Base-by-base conservation (phyloP, 2,888 invertebrate genomes). In the Tenthredo mesomela region DNA sequence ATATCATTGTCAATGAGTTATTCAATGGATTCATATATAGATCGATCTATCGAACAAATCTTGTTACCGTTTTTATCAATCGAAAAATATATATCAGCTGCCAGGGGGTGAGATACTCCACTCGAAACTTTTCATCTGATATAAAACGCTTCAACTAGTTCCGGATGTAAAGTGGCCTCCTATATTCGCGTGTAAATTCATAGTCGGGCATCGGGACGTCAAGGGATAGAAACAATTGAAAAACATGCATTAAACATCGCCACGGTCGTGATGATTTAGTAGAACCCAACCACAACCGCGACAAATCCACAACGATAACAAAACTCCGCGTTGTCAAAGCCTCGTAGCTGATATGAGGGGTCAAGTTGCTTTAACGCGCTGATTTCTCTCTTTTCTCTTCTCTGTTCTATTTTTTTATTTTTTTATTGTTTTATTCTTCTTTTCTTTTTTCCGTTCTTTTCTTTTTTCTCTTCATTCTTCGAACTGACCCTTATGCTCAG, bases 191-290 rank as follows among this genome's bases (percentile, higher is more conserved):
- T 61, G 61, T 25, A 25, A 61, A 61, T 61, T 61, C 61, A 61
- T 61, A 61, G 61, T 25, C 61, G 61, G 54, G n/a, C 54, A 1
- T 54, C 54, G 54, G 61, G 61, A 61, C 61, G 61, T 25, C 5
- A 61, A 61, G 61, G 61, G 61, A 61, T 61, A 25, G 25, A 61
- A 61, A 61, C 61, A 61, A 61, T 61, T 25, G 61, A 61, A 61
- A 61, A 61, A 61, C 25, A 61, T 61, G 61, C 61, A 61, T 61
- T 61, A 61, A 61, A 61, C 21, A 61, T 61, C 54, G 25, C 61
- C 2, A 61, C 61, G 61, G 61, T 61, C 61, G 10, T 25, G 61
- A 61, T 61, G 61, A 61, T 61, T 61, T 61, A 61, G 61, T 61
- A 12, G 9, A 12, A 61, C 61, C 61, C 10, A 61, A 25, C 61